Base-by-base conservation (phyloP, 2,797 vertebrate genomes). In the Lagodon rhomboides region DNA sequence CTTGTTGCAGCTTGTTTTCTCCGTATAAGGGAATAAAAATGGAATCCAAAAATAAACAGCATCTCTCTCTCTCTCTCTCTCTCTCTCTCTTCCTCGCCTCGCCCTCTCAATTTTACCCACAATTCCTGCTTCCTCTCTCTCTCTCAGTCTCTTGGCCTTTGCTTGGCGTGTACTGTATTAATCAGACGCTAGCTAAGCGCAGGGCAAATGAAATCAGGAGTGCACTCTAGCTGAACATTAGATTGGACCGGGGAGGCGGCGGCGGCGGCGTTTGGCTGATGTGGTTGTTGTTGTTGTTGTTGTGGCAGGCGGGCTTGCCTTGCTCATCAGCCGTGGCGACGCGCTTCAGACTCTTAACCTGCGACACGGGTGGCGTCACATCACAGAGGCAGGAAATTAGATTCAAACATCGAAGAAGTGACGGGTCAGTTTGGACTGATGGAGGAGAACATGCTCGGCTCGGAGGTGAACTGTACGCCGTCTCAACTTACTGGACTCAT, bases 1-100 rank as follows among this genome's bases (percentile, higher is more conserved):
- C 80, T 66, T 76, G 67, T 85, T 79, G 80, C 9, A 44, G 68
- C 72, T 80, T 68, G 79, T 84, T 80, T 76, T 79, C 68, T 16
- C 58, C 53, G 54, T 88, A 82, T 81, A 71, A 73, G 25, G 60
- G 38, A 54, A 69, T 62, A 67, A 77, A 85, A 75, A 83, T 59
- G 22, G 13, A 66, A 22, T 49, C 41, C 0, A 3, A n/a, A 85
- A 75, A 76, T 56, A 76, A 67, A 65, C 67, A 75, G 5, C 73
- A 38, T 58, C 50, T 34, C 49, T 74, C 47, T 61, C 60, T 13
- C 10, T 12, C 10, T 9, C 11, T 5, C 38, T 44, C 18, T 25
- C 4, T 15, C 10, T 1, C 30, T 59, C 22, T 44, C 61, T n/a
- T n/a, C n/a, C n/a, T 23, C 20, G 15, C 17, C n/a, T 9, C 7